Base-by-base conservation (phyloP, 2,888 invertebrate genomes). In the Phragmatobia fuliginosa region DNA sequence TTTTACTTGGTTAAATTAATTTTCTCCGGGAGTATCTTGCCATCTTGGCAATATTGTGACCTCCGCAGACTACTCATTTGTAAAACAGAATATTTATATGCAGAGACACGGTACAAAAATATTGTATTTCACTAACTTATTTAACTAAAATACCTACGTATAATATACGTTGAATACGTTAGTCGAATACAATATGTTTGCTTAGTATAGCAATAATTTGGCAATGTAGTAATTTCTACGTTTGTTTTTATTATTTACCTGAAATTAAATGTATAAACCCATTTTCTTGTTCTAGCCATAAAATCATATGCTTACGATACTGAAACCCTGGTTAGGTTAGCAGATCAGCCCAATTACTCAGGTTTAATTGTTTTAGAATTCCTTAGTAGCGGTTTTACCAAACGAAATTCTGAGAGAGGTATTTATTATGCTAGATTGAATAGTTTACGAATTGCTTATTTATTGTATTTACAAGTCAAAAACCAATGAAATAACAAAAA, bases 21-120 rank as follows among this genome's bases (percentile, higher is more conserved):
- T 60, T 60, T 60, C 49, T 49, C 49, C 3, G 49, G n/a, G 49
- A 49, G 49, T 11, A 49, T 49, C 49, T 49, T 14, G n/a, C 16
- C 14, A 31, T 52, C 49, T 33, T 16, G 67, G 67, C 45, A 68
- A 69, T 71, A 68, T 74, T 79, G 73, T 68, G 64, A 33, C 62
- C 45, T 41, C 63, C 3, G n/a, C 32, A 60, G 33, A n/a, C 21
- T 3, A 60, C 33, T 60, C 60, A 25, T 60, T 60, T 33, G 33
- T 36, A n/a, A n/a, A 33, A 33, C 49, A 64, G 62, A 68, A 62
- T n/a, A 3, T 49, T 49, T 49, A 49, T 49, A 25, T 49, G n/a
- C 49, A 49, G 1, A 21, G 5, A 56, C 28, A 16, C 1, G 5
- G 28, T 28, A 28, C 28, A 56, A 25, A 56, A 25, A 25, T 8